Percentiles rank a stretch among this genome's conserved stretches.
Conservation (phyloP, 2,888 invertebrate species). For the Trissolcus japonicus region DNA sequence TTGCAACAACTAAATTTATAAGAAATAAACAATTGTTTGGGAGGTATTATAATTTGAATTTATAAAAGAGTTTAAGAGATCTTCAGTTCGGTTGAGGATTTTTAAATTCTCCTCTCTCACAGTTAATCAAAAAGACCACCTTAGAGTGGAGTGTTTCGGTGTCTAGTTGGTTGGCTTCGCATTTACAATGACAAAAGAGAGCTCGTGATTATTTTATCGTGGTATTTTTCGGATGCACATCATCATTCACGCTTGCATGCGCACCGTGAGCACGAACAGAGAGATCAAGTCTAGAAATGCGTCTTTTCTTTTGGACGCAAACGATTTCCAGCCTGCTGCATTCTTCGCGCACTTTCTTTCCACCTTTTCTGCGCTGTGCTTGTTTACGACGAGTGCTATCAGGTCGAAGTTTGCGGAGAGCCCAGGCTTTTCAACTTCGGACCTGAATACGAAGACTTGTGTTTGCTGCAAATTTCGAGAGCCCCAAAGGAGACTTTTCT, state of each 20-base stretch:
- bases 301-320: slow-evolving; percentile 56
- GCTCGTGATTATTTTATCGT: slow-evolving; percentile 15
- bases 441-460: slow-evolving; percentile 22
- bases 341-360: slow-evolving; percentile 49
- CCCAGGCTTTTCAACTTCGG: slow-evolving; percentile 27
- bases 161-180: slow-evolving; percentile 14
- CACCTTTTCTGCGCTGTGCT: slow-evolving; percentile 52
- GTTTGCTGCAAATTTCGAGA: not conserved
- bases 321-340: slow-evolving; percentile 56
- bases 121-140: slow-evolving; percentile 19
- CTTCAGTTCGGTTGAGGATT: too few species aligned
- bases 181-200: slow-evolving; percentile 32
- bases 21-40: too few species aligned
- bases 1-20: too few species aligned
- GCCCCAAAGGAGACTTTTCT: not conserved
- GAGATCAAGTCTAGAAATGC: slow-evolving; percentile 51
- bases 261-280: slow-evolving; percentile 39
- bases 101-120: too few species aligned
- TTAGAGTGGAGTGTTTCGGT: not conserved
- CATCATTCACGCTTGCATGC: slow-evolving; percentile 46
- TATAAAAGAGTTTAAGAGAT: too few species aligned
- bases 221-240: slow-evolving; percentile 23
- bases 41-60: too few species aligned
- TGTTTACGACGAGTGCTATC: slow-evolving; percentile 57
- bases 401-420: slow-evolving; percentile 47